These are phyloP conservation scores for Haliclona indistincta DNA, from an alignment of 37 sponge, comb jelly and placozoan genomes.

Conservation along the genomic window DNA sequence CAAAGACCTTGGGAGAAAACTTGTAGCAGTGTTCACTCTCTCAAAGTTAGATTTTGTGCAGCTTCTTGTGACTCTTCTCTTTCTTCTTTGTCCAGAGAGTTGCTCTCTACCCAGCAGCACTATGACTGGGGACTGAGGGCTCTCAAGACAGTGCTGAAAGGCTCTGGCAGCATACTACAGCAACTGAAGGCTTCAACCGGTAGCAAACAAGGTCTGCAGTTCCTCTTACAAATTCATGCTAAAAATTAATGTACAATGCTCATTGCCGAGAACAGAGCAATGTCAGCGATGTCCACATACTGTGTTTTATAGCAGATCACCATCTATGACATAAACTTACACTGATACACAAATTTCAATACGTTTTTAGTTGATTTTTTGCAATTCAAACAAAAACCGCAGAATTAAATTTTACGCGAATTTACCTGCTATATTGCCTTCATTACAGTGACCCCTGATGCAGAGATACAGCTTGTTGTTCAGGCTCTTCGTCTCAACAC, in stretches of 20 bases:
- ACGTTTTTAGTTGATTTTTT: neutral
- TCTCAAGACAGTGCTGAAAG: slow-evolving; percentile 93
- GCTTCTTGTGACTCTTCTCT: neutral
- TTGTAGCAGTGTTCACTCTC: slow-evolving; percentile 89
- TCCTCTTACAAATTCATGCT: neutral
- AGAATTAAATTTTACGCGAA: too few relatives aligned
- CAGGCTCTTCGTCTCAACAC: slow-evolving; percentile 96
- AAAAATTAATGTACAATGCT: neutral
- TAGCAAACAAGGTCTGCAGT: neutral
- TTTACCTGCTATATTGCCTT: too few relatives aligned
- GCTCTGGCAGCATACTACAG: slow-evolving; percentile 73
- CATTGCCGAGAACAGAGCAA: too few relatives aligned
- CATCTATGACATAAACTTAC: neutral
- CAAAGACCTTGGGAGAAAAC: slow-evolving; percentile 76
- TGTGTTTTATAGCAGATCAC: too few relatives aligned
- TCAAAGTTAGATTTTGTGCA: slow-evolving; percentile 41
- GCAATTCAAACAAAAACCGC: too few relatives aligned
- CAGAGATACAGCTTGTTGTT: slow-evolving; percentile 72
- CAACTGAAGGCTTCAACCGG: slow-evolving; percentile 25
- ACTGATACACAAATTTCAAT: slow-evolving; percentile 1
- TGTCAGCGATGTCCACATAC: too few relatives aligned
- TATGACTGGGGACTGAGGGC: slow-evolving; percentile 99
- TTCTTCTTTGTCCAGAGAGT: slow-evolving; percentile 54
- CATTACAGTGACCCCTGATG: slow-evolving; percentile 17
- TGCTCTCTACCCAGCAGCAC: slow-evolving; percentile 94